phyloP scores from a whole-genome alignment of 92 coral and sea anemone genomes.

The Isaurus tuberculatus region DNA sequence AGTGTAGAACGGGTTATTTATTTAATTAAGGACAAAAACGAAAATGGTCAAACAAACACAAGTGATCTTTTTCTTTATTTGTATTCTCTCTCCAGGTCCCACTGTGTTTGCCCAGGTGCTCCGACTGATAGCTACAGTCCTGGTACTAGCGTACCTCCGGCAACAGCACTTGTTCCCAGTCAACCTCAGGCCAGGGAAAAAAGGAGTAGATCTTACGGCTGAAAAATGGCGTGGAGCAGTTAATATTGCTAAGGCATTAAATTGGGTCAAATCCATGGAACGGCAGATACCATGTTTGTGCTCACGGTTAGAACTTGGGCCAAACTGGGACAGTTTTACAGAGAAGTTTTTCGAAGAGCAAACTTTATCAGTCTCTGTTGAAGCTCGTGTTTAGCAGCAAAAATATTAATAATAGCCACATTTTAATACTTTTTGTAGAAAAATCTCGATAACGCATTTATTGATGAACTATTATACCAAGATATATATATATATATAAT shows the following conservation, averaged over 20 bases:
- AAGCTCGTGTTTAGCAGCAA: not conserved
- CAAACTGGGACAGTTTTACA: constrained; percentile 75
- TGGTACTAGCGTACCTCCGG: constrained; percentile 74
- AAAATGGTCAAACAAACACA: too few relatives aligned
- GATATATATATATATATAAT: too few relatives aligned
- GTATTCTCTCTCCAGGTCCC: constrained; percentile 65
- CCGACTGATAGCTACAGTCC: constrained; percentile 80
- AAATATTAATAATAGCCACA: too few relatives aligned
- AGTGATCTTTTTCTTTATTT: not conserved
- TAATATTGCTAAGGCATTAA: constrained; percentile 71
- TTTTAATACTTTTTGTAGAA: too few relatives aligned
- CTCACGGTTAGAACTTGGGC: constrained; percentile 92
- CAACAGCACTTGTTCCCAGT: constrained; percentile 57
- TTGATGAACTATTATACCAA: too few relatives aligned
- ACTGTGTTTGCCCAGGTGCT: constrained; percentile 66
- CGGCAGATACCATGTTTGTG: constrained; percentile 82
- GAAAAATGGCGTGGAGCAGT: constrained; percentile 54
- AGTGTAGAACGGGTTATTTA: too few relatives aligned
- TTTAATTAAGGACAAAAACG: too few relatives aligned
- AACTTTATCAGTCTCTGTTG: not conserved
- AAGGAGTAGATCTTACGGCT: not conserved
- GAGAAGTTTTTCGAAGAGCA: constrained; percentile 19
- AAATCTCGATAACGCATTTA: too few relatives aligned
- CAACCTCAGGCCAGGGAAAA: constrained; percentile 61
- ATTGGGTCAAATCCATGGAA: constrained; percentile 85